A percentile compares a stretch with the other conserved stretches of the same genome.
Evolutionary conservation across 2,113 vertebrate species (phyloP).

Genomic region (Paratilapia polleni): DNA sequence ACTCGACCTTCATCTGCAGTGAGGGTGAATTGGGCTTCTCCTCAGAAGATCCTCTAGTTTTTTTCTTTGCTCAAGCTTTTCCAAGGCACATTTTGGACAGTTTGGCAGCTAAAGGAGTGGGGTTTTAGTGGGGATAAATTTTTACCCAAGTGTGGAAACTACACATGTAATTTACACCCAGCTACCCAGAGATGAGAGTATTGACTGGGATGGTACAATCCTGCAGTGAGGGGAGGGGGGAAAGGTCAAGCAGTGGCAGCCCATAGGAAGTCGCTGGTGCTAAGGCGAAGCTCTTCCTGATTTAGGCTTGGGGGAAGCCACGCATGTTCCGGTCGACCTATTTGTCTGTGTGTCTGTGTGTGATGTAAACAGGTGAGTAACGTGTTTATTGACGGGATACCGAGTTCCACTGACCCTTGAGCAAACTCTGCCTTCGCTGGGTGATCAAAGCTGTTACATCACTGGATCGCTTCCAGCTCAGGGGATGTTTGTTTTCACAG

Average conservation of each 20-base stretch:
- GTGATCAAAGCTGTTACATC: slow-evolving; percentile 76
- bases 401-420: slow-evolving; percentile 70
- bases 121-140: not conserved
- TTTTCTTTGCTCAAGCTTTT: not conserved
- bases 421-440: slow-evolving; percentile 67
- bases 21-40: not conserved
- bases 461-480: slow-evolving; percentile 50
- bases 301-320: slow-evolving; percentile 16
- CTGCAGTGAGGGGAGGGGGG: slow-evolving; percentile 16
- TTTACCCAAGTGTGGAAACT: not conserved
- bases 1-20: not conserved
- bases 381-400: slow-evolving; percentile 69
- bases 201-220: not conserved
- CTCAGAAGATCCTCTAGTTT: not conserved
- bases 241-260: slow-evolving; percentile 19
- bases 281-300: slow-evolving; percentile 12
- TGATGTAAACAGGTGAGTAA: slow-evolving; percentile 50
- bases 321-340: not conserved
- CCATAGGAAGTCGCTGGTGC: slow-evolving; percentile 32
- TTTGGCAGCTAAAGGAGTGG: not conserved
- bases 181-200: not conserved
- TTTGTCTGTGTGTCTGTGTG: slow-evolving; percentile 1
- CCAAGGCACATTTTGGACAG: not conserved
- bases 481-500: slow-evolving; percentile 79
- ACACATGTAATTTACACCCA: not conserved